phyloP scores from a whole-genome alignment of 2,888 invertebrate genomes.

The Dilophus febrilis region DNA sequence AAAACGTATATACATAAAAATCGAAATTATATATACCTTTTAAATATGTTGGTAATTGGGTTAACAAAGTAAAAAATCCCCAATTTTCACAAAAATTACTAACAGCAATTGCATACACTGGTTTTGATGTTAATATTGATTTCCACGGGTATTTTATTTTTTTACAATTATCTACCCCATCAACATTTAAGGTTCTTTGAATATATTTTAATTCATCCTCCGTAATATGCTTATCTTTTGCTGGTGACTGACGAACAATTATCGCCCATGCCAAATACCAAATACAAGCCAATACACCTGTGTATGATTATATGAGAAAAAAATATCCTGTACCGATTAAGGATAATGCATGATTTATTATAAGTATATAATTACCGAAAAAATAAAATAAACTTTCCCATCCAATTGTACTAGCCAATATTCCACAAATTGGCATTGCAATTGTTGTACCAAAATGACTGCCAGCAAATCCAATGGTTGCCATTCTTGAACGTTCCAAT shows the following conservation, averaged over 20 bases:
- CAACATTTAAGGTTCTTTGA: slow-evolving; percentile 35
- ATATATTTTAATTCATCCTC: slow-evolving; percentile 59
- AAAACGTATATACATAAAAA: no score
- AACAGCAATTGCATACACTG: slow-evolving; percentile 68
- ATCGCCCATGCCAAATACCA: slow-evolving; percentile 51
- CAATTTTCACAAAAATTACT: slow-evolving; percentile 81
- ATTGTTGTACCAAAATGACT: slow-evolving; percentile 69
- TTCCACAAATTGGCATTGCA: slow-evolving; percentile 60
- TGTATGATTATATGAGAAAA: slow-evolving; percentile 16
- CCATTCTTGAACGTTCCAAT: slow-evolving; percentile 56
- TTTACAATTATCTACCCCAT: slow-evolving; percentile 33
- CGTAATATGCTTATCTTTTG: slow-evolving; percentile 53
- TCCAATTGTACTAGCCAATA: slow-evolving; percentile 52
- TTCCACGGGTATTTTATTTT: slow-evolving; percentile 51
- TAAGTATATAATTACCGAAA: no score
- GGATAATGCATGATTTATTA: no score
- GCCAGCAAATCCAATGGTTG: slow-evolving; percentile 71
- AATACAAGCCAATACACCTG: slow-evolving; percentile 34
- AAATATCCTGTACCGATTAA: no score
- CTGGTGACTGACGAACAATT: slow-evolving; percentile 37
- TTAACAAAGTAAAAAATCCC: slow-evolving; percentile 76
- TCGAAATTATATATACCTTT: slow-evolving; percentile 40
- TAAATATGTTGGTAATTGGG: slow-evolving; percentile 68
- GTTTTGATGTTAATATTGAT: slow-evolving; percentile 50
- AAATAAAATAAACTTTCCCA: slow-evolving; percentile 75